phyloP scores from a whole-genome alignment of 2,113 vertebrate genomes.

The Nematolebias whitei region DNA sequence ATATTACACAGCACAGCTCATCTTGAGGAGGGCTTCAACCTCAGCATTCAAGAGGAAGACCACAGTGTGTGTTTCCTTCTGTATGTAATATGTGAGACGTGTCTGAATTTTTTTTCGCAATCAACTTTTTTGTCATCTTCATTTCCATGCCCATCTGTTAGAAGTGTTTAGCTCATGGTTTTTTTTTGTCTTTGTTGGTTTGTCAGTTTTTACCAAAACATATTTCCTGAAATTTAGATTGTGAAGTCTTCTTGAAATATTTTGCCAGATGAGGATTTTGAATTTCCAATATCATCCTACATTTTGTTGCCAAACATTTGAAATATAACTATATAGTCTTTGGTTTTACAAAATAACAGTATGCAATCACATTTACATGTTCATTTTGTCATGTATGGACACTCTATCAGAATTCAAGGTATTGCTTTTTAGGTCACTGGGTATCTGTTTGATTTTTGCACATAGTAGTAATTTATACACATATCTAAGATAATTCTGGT shows the following conservation, averaged over 20 bases:
- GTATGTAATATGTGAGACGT: conserved; percentile 1
- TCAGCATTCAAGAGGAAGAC: conserved; percentile 20
- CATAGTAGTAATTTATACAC: no score
- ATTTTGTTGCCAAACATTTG: background rate
- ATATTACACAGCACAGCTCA: conserved; percentile 54
- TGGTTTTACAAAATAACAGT: no score
- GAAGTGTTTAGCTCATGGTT: background rate
- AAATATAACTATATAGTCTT: no score
- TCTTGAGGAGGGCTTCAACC: conserved; percentile 54
- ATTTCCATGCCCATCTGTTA: background rate
- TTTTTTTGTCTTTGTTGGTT: background rate
- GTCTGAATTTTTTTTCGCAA: background rate
- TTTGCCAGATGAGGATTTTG: background rate
- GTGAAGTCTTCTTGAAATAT: background rate
- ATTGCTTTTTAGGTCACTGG: no score
- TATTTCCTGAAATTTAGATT: background rate
- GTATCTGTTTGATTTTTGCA: no score
- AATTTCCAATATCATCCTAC: background rate
- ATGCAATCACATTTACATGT: no score
- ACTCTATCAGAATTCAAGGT: no score
- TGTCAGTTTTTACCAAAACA: background rate
- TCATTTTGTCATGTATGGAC: no score
- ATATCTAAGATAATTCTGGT: no score
- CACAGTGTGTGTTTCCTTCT: conserved; percentile 12
- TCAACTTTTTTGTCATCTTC: conserved; percentile 16